phyloP scores from a whole-genome alignment of 1,140 invertebrate species.

The Neodiprion fabricii region DNA sequence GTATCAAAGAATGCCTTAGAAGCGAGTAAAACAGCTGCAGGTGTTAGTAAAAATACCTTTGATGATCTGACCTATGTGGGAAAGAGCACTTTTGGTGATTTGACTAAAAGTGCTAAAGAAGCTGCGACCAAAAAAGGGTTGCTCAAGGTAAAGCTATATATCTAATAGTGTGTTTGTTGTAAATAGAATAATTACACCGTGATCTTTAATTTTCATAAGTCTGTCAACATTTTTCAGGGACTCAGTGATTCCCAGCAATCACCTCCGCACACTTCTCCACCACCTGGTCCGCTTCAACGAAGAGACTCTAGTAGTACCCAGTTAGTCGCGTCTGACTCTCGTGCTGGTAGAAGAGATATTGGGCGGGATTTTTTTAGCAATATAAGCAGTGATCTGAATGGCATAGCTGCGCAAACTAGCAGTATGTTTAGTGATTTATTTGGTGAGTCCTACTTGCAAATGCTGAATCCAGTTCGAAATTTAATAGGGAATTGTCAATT shows the following conservation, averaged over 20 bases:
- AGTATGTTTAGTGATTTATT: constrained; percentile 93
- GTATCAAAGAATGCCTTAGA: constrained; percentile 84
- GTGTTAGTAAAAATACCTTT: constrained; percentile 85
- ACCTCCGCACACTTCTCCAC: constrained; percentile 42
- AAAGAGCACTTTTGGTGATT: constrained; percentile 83
- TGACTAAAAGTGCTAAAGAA: constrained; percentile 91
- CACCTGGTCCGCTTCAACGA: constrained; percentile 40
- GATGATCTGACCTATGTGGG: constrained; percentile 88
- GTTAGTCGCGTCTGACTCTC: constrained; percentile 51
- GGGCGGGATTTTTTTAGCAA: constrained; percentile 87
- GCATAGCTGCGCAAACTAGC: constrained; percentile 86
- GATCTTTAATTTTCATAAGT: too few species aligned
- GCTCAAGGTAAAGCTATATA: constrained; percentile 68
- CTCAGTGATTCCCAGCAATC: constrained; percentile 57
- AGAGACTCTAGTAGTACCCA: constrained; percentile 56
- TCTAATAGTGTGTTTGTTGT: too few species aligned
- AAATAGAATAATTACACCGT: too few species aligned
- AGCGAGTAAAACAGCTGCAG: constrained; percentile 85
- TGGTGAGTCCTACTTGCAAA: constrained; percentile 63
- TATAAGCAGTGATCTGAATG: constrained; percentile 88
- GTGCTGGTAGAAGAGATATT: constrained; percentile 55
- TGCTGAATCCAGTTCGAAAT: background rate
- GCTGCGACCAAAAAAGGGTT: constrained; percentile 85
- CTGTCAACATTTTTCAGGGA: constrained; percentile 38
- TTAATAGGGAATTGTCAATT: background rate